Evolutionary conservation across 2,113 vertebrate genomes (phyloP).

Genomic region (Alligator sinensis): DNA sequence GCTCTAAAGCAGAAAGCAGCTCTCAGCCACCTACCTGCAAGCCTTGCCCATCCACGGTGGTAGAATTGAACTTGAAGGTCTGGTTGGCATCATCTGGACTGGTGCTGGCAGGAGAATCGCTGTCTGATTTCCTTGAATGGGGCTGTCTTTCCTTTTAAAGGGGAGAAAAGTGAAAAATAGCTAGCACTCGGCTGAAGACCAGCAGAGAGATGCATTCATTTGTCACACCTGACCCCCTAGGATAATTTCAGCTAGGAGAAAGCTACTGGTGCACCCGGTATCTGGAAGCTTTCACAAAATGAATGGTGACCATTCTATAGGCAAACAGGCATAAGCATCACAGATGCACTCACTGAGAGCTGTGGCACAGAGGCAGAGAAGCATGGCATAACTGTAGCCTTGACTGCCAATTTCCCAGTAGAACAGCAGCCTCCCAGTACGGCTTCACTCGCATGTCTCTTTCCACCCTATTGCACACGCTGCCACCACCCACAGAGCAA

Average conservation of each 20-base stretch:
- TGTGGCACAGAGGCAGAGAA: background rate
- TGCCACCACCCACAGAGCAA: too few relatives aligned
- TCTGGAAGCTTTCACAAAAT: too few relatives aligned
- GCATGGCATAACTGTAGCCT: too few relatives aligned
- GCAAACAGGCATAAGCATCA: background rate
- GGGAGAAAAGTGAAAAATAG: background rate
- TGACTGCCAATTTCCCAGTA: background rate
- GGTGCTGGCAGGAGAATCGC: constrained; percentile 83
- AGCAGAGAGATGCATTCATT: background rate
- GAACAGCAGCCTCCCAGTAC: background rate
- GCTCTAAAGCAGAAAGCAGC: rapidly evolving
- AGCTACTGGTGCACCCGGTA: too few relatives aligned
- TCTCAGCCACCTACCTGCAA: constrained; percentile 80
- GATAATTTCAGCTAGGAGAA: too few relatives aligned
- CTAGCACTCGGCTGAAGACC: background rate
- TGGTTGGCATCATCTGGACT: constrained; percentile 84
- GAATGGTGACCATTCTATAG: background rate
- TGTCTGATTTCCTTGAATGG: constrained; percentile 80
- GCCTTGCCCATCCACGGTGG: constrained; percentile 85
- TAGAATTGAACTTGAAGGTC: constrained; percentile 82
- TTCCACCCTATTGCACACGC: too few relatives aligned
- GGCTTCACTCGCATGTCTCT: background rate
- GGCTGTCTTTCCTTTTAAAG: constrained; percentile 76
- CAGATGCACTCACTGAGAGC: background rate
- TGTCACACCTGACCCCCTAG: background rate